Evolutionary conservation across 2,113 vertebrate genomes (phyloP).

Genomic region (Myotis brandtii): DNA sequence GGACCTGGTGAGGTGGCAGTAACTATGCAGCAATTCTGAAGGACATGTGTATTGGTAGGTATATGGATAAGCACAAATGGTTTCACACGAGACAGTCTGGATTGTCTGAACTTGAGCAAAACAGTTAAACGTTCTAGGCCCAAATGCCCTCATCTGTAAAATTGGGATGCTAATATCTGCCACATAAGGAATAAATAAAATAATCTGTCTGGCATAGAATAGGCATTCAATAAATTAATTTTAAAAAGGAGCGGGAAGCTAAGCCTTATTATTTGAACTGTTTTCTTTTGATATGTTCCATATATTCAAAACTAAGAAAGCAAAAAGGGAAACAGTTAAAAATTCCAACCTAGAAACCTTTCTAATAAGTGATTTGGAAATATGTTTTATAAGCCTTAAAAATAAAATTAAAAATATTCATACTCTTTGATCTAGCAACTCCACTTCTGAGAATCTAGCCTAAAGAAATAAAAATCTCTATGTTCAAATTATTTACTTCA

Average conservation of each 20-base stretch:
- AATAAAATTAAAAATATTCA: slow-evolving; percentile 45
- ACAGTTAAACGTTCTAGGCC: background rate
- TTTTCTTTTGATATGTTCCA: background rate
- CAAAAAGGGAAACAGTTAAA: background rate
- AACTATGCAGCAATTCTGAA: slow-evolving; percentile 32
- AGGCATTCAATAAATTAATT: slow-evolving; percentile 32
- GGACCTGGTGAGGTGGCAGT: background rate
- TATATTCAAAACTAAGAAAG: slow-evolving; percentile 51
- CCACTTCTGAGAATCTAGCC: background rate
- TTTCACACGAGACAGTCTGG: background rate
- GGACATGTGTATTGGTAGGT: slow-evolving; percentile 6
- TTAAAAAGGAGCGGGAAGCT: background rate
- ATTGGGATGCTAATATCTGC: background rate
- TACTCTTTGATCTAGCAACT: slow-evolving; percentile 44
- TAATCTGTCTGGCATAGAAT: background rate
- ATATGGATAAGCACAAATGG: background rate
- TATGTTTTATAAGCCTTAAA: slow-evolving; percentile 53
- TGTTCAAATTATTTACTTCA: slow-evolving; percentile 48
- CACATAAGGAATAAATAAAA: background rate
- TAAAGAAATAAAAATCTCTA: slow-evolving; percentile 43
- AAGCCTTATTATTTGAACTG: slow-evolving; percentile 24
- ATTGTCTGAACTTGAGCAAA: slow-evolving; percentile 3
- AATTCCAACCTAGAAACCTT: slow-evolving; percentile 34
- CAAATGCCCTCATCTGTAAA: slow-evolving; percentile 30
- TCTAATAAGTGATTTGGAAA: slow-evolving; percentile 34